Conservation (phyloP, 2,888 invertebrate species). For the Pogonocherus hispidulus region DNA sequence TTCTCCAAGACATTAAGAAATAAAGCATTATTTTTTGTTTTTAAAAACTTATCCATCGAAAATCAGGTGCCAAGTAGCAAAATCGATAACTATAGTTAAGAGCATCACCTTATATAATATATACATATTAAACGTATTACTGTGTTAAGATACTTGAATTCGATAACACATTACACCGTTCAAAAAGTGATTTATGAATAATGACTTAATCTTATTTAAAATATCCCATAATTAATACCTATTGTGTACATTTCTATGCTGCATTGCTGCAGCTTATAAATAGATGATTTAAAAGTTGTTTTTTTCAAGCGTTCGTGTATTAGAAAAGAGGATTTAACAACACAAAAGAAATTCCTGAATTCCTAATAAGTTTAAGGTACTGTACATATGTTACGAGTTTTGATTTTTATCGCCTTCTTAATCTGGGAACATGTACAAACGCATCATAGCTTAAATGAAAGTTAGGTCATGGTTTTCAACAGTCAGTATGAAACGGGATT, state of each 20-base stretch:
- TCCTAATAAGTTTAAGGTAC: constrained; percentile 19
- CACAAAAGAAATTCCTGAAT: constrained; percentile 37
- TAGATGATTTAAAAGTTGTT: constrained; percentile 14
- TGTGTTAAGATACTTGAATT: too few relatives aligned
- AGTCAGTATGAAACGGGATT: too few relatives aligned
- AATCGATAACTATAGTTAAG: too few relatives aligned
- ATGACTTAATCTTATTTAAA: constrained; percentile 20
- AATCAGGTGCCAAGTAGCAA: too few relatives aligned
- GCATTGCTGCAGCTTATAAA: constrained; percentile 1
- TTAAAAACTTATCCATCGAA: too few relatives aligned
- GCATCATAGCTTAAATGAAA: constrained; percentile 2
- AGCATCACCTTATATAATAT: too few relatives aligned
- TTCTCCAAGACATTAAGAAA: too few relatives aligned
- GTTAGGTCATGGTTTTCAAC: constrained; percentile 17
- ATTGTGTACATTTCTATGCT: constrained; percentile 14
- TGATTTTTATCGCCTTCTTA: constrained; percentile 27
- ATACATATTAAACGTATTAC: too few relatives aligned
- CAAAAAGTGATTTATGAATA: constrained; percentile 28
- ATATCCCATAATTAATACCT: constrained; percentile 30
- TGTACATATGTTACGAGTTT: constrained; percentile 10
- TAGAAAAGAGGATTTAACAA: constrained; percentile 30
- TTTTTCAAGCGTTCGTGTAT: constrained; percentile 7
- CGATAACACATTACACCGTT: not conserved
- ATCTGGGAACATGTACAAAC: constrained; percentile 23
- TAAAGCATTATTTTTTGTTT: too few relatives aligned